A percentile compares a stretch with the other conserved stretches of the same genome.
These are phyloP conservation scores for Macrotis lagotis DNA, from an alignment of 2,113 vertebrate genomes.

Conservation along the genomic window DNA sequence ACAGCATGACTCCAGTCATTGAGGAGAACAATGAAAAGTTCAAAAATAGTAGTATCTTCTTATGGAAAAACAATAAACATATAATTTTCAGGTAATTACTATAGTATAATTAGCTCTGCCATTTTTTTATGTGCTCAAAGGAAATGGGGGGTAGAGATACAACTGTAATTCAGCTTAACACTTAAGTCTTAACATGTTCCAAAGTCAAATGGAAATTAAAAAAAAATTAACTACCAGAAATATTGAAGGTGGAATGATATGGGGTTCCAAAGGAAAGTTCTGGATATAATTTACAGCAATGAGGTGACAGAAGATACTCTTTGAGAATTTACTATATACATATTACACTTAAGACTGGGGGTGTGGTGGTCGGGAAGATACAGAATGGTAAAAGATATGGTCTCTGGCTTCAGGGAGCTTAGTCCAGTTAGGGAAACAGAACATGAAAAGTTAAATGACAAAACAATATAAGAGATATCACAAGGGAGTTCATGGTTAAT, in stretches of 20 bases:
- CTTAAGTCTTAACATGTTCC: slow-evolving; percentile 12
- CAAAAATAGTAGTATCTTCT: slow-evolving; percentile 82
- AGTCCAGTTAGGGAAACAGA: no score
- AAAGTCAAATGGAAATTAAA: slow-evolving; percentile 15
- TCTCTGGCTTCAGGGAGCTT: no score
- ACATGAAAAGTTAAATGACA: no score
- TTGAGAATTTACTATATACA: background rate
- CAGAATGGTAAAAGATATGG: background rate
- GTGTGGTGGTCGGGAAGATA: background rate
- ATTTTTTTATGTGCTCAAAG: slow-evolving; percentile 74
- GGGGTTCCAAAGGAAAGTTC: background rate
- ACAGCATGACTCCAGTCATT: slow-evolving; percentile 71
- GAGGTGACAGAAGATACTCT: background rate
- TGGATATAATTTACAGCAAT: background rate
- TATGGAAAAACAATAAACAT: slow-evolving; percentile 81
- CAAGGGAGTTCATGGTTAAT: no score
- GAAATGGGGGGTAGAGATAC: slow-evolving; percentile 60
- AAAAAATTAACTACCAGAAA: slow-evolving; percentile 7
- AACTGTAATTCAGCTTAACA: slow-evolving; percentile 52
- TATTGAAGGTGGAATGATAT: background rate
- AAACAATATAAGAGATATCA: no score
- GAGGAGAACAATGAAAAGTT: slow-evolving; percentile 75
- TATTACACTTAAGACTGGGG: background rate
- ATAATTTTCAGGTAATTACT: slow-evolving; percentile 86
- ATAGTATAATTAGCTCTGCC: slow-evolving; percentile 79